Percentiles rank a stretch among this genome's conserved stretches.
Evolutionary conservation across 2,888 invertebrate species (phyloP).

Genomic region (Ectemnius continuus): DNA sequence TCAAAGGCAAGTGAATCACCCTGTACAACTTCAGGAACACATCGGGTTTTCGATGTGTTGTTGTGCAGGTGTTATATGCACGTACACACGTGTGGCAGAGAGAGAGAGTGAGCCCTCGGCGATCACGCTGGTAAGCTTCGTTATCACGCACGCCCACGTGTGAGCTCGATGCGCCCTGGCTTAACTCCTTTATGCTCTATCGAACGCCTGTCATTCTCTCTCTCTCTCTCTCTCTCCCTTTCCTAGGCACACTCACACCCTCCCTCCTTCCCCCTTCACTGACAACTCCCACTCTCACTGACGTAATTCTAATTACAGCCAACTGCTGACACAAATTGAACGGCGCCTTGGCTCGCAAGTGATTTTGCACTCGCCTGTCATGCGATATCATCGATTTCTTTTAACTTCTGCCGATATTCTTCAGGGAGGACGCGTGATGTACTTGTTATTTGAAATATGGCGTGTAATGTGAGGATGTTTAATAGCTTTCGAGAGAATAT

Average conservation of each 20-base stretch:
- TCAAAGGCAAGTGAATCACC: no score
- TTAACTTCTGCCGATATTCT: no score
- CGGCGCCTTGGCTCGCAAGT: slow-evolving; percentile 12
- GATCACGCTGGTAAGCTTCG: slow-evolving; percentile 65
- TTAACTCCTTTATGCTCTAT: slow-evolving; percentile 59
- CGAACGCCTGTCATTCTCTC: slow-evolving; percentile 16
- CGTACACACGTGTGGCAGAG: slow-evolving; percentile 48
- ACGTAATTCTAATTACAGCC: slow-evolving; percentile 54
- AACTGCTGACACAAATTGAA: slow-evolving; percentile 52
- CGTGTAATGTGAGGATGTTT: no score
- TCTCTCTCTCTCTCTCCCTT: slow-evolving; percentile 9
- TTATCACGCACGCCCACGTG: slow-evolving; percentile 68
- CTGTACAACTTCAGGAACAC: slow-evolving; percentile 34
- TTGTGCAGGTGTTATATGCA: slow-evolving; percentile 47
- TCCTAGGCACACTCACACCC: not conserved
- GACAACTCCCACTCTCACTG: slow-evolving; percentile 22
- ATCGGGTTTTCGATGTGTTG: not conserved
- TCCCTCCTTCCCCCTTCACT: not conserved
- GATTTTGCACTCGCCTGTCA: not conserved
- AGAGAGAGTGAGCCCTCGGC: slow-evolving; percentile 40
- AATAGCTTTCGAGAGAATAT: no score
- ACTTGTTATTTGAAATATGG: no score
- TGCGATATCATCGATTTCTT: no score
- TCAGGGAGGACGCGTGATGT: no score
- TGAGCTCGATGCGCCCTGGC: slow-evolving; percentile 53